Percentiles rank a stretch among this genome's conserved stretches.
phyloP scores from a whole-genome alignment of 2,797 vertebrate species.

The Siniperca obscura region DNA sequence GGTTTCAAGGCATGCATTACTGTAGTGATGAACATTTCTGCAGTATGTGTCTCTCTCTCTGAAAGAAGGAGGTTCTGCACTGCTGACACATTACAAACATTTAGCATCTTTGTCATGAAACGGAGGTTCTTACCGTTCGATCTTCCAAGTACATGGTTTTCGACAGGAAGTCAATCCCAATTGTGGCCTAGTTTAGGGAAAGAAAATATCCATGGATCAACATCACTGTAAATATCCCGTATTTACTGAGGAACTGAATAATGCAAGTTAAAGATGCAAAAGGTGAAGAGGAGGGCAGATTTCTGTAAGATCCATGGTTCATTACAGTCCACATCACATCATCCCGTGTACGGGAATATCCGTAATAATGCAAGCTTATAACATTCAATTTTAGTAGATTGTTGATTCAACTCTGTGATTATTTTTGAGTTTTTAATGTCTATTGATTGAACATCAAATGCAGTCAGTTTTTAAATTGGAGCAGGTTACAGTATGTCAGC shows the following conservation, averaged over 20 bases:
- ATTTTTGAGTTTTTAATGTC: background rate
- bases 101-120: constrained; percentile 21
- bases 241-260: constrained; percentile 10
- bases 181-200: constrained; percentile 87
- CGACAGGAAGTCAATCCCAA: constrained; percentile 94
- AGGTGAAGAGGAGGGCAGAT: background rate
- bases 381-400: background rate
- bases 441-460: constrained; percentile 12
- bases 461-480: background rate
- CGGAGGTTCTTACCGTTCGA: constrained; percentile 86
- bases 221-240: constrained; percentile 15
- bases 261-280: constrained; percentile 10
- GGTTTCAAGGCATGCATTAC: constrained; percentile 32
- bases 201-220: constrained; percentile 54
- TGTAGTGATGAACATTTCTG: constrained; percentile 5
- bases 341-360: background rate
- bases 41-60: background rate
- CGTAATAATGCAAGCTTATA: background rate
- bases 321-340: constrained; percentile 8
- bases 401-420: background rate
- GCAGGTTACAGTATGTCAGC: background rate
- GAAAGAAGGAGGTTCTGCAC: background rate
- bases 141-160: constrained; percentile 96
- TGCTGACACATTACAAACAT: constrained; percentile 28
- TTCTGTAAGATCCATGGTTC: background rate